phyloP scores from a whole-genome alignment of 2,888 invertebrate genomes.

The Meandrusa payeni region DNA sequence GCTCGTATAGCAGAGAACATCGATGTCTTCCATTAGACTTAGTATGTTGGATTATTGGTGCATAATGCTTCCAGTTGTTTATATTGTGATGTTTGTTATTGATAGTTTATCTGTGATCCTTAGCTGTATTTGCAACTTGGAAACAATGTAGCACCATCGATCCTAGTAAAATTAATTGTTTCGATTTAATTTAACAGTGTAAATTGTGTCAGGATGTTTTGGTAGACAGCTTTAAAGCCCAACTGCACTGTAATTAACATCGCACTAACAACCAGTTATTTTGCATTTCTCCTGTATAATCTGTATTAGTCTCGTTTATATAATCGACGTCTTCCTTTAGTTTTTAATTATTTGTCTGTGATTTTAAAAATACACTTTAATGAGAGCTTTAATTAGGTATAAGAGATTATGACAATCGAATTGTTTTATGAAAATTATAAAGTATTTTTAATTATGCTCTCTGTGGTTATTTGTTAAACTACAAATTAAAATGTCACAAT shows the following conservation, averaged over 20 bases:
- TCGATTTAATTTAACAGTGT: slow-evolving; percentile 51
- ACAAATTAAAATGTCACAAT: slow-evolving; percentile 1
- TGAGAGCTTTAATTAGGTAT: slow-evolving; percentile 65
- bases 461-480: not conserved
- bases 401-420: slow-evolving; percentile 26
- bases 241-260: slow-evolving; percentile 72
- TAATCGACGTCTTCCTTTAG: slow-evolving; percentile 71
- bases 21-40: slow-evolving; percentile 75
- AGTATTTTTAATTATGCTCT: slow-evolving; percentile 2
- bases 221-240: slow-evolving; percentile 77
- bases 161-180: slow-evolving; percentile 52
- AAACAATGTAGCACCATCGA: slow-evolving; percentile 36
- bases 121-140: slow-evolving; percentile 37
- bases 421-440: too few species aligned
- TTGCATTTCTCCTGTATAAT: slow-evolving; percentile 42
- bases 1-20: slow-evolving; percentile 46
- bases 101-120: slow-evolving; percentile 37
- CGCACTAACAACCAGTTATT: slow-evolving; percentile 57
- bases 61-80: slow-evolving; percentile 33
- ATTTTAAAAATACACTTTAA: slow-evolving; percentile 51
- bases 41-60: slow-evolving; percentile 53
- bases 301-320: slow-evolving; percentile 38
- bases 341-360: slow-evolving; percentile 59
- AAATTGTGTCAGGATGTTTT: slow-evolving; percentile 68
- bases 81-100: slow-evolving; percentile 43